These are phyloP conservation scores for Cherax destructor DNA, from an alignment of 1,140 invertebrate species.

Conservation along the genomic window DNA sequence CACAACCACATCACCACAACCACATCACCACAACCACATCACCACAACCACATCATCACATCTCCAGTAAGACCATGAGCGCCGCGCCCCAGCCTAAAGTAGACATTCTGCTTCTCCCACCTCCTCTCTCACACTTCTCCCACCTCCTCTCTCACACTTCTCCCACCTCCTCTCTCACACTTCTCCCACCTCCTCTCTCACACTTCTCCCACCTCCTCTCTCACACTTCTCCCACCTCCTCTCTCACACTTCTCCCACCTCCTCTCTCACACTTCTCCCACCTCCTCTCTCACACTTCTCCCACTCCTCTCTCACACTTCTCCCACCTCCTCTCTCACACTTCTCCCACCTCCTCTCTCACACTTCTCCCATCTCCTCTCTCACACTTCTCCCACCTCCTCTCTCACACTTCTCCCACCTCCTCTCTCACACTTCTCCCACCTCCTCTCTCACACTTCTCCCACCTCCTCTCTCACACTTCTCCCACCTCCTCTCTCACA, in stretches of 20 bases:
- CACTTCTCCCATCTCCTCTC: no score
- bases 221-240: background rate
- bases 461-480: background rate
- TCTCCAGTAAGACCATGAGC: no score
- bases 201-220: background rate
- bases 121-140: background rate
- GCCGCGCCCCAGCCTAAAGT: background rate
- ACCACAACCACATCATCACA: background rate
- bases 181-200: background rate
- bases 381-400: background rate
- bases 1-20: background rate
- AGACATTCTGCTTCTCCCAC: background rate
- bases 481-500: background rate
- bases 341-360: background rate
- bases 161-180: no score
- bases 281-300: background rate
- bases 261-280: background rate
- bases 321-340: no score
- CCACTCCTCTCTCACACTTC: no score
- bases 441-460: no score
- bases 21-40: no score
- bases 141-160: background rate
- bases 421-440: background rate
- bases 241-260: background rate
- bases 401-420: background rate